These are phyloP conservation scores for Propithecus deckenii DNA, from an alignment of 2,797 vertebrate species.

Conservation along the genomic window DNA sequence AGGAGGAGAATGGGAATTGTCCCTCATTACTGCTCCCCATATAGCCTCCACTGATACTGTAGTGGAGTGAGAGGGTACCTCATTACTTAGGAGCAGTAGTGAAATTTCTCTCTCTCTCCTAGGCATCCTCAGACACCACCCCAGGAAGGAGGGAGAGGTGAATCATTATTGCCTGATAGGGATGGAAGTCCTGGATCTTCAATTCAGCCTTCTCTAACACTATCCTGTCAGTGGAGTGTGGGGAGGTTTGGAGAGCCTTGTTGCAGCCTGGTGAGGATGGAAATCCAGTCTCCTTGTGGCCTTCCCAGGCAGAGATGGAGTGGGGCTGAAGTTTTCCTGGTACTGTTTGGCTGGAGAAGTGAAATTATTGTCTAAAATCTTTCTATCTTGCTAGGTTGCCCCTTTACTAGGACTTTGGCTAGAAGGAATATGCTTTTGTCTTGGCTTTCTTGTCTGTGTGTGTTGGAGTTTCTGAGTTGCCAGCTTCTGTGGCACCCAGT, in stretches of 20 bases:
- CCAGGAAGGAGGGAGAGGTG: fast-evolving
- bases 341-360: background rate
- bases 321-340: background rate
- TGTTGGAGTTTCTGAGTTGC: background rate
- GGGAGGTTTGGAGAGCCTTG: background rate
- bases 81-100: background rate
- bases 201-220: background rate
- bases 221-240: background rate
- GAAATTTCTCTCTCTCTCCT: background rate
- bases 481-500: background rate
- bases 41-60: background rate
- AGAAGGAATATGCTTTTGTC: background rate
- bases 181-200: background rate
- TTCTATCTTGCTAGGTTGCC: background rate
- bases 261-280: background rate
- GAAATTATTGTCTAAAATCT: background rate
- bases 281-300: background rate
- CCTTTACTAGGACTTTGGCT: background rate
- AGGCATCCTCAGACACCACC: background rate
- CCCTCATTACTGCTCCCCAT: background rate
- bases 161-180: background rate
- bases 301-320: background rate
- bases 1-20: background rate
- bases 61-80: background rate
- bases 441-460: background rate